Evolutionary conservation across 2,113 vertebrate genomes (phyloP), one percentile per base, ranked within the genome.

Genomic region (Muscicapa adusta): DNA sequence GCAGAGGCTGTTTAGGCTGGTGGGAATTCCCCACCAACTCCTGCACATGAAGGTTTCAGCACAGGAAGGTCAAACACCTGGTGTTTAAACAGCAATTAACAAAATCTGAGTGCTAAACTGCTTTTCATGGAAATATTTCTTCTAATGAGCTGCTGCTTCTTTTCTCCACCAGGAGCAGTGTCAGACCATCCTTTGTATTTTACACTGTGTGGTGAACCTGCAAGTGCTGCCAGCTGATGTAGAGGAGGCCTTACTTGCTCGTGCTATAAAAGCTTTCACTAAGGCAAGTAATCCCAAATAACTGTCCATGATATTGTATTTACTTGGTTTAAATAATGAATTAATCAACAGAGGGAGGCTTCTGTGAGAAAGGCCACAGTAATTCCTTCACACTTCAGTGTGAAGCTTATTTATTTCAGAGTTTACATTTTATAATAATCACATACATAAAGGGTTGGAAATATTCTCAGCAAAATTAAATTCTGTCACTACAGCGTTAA

Each of bases 171-270:
- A 99, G 99, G 98, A 98, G 20, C 98, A 99, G 93, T 97, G 98
- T 85, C 98, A 99, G 88, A 99, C 99, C 18, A 93, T 99, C 92
- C 97, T 99, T 48, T 99, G 99, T 47, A 97, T 99, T 94, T 97
- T 99, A 23, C 98, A 99, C 63, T 99, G 99, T 79, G 96, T 98
- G 40, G 98, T 98, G 91, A 98, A 96, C 92, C 97, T 99, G 87
- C 97, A 98, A 61, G 94, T 94, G 4, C 94, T 99, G 20, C 98
- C 99, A n/a, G 80, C 91, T 47, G 97, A 98, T 3, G 94, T 99
- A 94, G 98, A 99, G 95, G 98, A 97, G 8, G 96, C 97, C 81
- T 97, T 99, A 88, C 97, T 99, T 57, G 91, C 97, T 80, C 98
- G 98, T 12, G 98, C 98, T 87, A 98, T 99, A 94, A 98, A 98